Percentiles rank a stretch among this genome's conserved stretches.
Conservation (phyloP, 2,113 vertebrate genomes). For the Archilochus colubris region DNA sequence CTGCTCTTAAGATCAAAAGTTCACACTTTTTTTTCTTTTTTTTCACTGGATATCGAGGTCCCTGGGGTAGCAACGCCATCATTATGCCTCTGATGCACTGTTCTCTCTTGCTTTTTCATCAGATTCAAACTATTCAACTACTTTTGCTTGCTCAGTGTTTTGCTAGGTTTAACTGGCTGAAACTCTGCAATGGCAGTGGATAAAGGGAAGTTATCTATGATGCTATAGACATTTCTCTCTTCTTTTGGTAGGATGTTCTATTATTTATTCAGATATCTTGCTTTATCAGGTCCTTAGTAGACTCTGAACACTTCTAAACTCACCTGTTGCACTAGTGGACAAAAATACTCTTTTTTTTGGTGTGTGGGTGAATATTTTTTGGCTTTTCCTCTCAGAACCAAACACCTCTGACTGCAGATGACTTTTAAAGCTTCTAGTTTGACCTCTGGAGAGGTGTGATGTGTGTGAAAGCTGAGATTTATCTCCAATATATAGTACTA, state of each 20-base stretch:
- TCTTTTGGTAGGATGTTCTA: background rate
- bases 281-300: background rate
- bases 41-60: background rate
- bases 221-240: background rate
- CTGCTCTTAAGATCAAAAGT: background rate
- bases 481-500: accelerated
- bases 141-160: background rate
- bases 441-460: background rate
- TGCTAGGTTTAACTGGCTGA: background rate
- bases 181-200: background rate
- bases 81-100: background rate
- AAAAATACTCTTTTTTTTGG: background rate
- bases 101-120: background rate
- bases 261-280: background rate
- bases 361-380: background rate
- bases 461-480: background rate
- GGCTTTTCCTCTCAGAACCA: background rate
- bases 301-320: background rate
- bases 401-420: no score
- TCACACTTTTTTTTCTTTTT: background rate
- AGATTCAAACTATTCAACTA: background rate
- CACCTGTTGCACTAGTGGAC: background rate
- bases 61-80: background rate
- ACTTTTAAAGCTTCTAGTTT: background rate
- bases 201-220: background rate